Evolutionary conservation across 2,797 vertebrate genomes (phyloP).

Genomic region (Pangasius djambal): DNA sequence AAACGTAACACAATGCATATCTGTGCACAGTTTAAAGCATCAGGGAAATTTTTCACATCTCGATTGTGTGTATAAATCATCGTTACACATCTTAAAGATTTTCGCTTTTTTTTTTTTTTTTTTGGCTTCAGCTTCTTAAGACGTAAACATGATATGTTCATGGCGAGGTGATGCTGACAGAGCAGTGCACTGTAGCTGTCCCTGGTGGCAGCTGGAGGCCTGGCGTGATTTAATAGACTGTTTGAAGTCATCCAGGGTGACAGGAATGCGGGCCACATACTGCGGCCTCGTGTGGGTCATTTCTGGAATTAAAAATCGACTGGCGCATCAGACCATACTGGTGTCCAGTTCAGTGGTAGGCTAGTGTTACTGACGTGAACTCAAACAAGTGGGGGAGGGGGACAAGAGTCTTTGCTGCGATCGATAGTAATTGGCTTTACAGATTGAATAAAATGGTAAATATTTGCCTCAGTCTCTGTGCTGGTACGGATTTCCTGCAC

Average conservation of each 20-base stretch:
- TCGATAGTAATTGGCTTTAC: conserved; percentile 59
- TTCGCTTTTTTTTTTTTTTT: no score
- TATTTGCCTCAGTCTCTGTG: conserved; percentile 44
- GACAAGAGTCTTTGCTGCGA: conserved; percentile 58
- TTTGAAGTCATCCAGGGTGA: conserved; percentile 68
- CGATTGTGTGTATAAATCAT: conserved; percentile 26
- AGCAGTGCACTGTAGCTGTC: conserved; percentile 16
- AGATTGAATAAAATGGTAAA: conserved; percentile 52
- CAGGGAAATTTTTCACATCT: conserved; percentile 28
- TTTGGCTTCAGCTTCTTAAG: no score
- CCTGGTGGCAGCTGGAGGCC: conserved; percentile 38
- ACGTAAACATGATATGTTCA: conserved; percentile 1
- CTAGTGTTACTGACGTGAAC: conserved; percentile 59
- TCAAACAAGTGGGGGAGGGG: conserved; percentile 46
- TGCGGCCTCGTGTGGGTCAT: conserved; percentile 62
- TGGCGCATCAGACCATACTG: conserved; percentile 47
- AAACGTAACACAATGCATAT: conserved; percentile 32
- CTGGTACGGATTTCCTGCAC: conserved; percentile 23
- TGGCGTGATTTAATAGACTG: conserved; percentile 58
- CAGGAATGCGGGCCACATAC: conserved; percentile 62
- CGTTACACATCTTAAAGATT: not conserved
- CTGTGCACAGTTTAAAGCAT: conserved; percentile 18
- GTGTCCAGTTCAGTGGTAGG: conserved; percentile 65
- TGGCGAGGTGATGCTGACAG: conserved; percentile 4
- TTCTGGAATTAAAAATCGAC: conserved; percentile 71